These are phyloP conservation scores for Eilema sororculum DNA, from an alignment of 2,888 invertebrate species.

Conservation along the genomic window DNA sequence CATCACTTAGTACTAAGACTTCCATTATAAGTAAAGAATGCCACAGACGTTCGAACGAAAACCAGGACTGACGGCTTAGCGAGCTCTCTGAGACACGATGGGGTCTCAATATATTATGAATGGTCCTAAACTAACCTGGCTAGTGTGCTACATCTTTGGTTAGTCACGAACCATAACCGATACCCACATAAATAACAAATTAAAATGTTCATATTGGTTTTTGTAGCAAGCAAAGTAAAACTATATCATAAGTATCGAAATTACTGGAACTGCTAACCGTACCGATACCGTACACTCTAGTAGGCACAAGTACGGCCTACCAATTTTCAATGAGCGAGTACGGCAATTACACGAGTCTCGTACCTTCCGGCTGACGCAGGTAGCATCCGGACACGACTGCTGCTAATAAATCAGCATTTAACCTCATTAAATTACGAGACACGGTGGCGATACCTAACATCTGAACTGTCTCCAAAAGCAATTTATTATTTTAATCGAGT, in stretches of 20 bases:
- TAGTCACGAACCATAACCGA: too few species aligned
- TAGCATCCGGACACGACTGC: background rate
- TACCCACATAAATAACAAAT: too few species aligned
- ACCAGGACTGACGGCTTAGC: too few species aligned
- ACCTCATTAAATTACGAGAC: slow-evolving; percentile 4
- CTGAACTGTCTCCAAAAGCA: background rate
- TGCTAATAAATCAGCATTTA: slow-evolving; percentile 4
- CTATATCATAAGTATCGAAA: background rate
- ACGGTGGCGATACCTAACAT: slow-evolving; percentile 3
- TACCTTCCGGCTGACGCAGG: slow-evolving; percentile 1
- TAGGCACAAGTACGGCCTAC: background rate
- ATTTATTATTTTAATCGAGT: background rate
- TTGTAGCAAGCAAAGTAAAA: too few species aligned
- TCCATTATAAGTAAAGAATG: too few species aligned
- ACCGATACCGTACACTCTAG: background rate
- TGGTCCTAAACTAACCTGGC: too few species aligned
- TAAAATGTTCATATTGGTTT: too few species aligned
- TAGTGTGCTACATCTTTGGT: too few species aligned
- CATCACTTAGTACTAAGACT: too few species aligned
- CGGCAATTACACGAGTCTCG: slow-evolving; percentile 4
- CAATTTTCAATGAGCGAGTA: slow-evolving; percentile 1
- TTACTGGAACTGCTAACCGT: background rate
- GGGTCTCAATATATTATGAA: too few species aligned
- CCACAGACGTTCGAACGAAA: too few species aligned
- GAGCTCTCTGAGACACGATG: too few species aligned